Base-by-base conservation (phyloP, 2,113 vertebrate genomes). In the Corythaixoides concolor region DNA sequence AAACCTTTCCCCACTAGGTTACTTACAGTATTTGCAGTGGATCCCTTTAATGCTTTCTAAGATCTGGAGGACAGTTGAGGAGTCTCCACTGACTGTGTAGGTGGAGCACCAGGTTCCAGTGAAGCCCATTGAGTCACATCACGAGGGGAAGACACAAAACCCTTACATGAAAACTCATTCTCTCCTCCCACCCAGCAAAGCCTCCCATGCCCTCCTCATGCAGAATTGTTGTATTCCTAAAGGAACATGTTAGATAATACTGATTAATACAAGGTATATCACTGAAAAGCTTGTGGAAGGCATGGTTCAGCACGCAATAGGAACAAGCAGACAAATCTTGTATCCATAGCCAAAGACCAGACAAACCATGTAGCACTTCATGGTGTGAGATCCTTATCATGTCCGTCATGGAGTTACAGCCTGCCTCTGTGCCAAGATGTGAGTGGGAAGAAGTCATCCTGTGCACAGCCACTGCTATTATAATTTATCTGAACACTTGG, bases 251-350 rank as follows among this genome's bases (percentile, higher is more conserved):
- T 75, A 70, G 39, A 6, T 72, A 58, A 66, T 39, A 22, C 14
- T 39, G 14, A 32, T 49, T 55, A 90, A 60, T 60, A 60, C 33
- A 50, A 28, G 15, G 4, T 80, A 15, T 60, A 23, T 80, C 53
- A 50, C 50, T 50, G 50, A 70, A 49, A 66, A 80, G 33, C 12
- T 2, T 49, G 43, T 69, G 60, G 32, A 58, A 72, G 58, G n/a
- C 30, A 22, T 1, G 0, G 10, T 47, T 78, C 60, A 30, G 41
- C 49, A 47, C 2, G 0, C 45, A 22, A 28, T 26, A 49, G 21
- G 77, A 90, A 53, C 53, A 69, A 32, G 16, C 43, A 68, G 37
- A 33, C 55, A 85, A 76, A 81, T 58, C 18, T 41, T 60, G 14
- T 47, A 23, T 64, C 43, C 20, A 2, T 69, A 68, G 39, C 19